Evolutionary conservation across 2,888 invertebrate species (phyloP).

Genomic region (Hyles lineata): DNA sequence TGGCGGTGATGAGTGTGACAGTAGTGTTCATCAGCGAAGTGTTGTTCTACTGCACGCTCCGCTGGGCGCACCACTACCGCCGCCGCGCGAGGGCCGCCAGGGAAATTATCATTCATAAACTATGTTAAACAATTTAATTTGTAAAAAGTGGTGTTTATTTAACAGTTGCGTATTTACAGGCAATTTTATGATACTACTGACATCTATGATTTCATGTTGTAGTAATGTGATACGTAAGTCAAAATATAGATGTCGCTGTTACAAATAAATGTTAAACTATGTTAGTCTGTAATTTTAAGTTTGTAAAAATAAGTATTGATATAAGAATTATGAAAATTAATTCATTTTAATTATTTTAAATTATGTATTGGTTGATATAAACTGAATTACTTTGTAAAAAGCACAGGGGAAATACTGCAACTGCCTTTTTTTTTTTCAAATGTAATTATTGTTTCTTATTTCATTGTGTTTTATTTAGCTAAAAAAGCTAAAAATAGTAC

Average conservation of each 20-base stretch:
- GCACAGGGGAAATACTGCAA: too few relatives aligned
- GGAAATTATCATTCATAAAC: background rate
- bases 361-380: too few relatives aligned
- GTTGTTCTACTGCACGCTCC: conserved; percentile 48
- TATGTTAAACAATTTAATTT: background rate
- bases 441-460: too few relatives aligned
- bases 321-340: background rate
- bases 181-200: background rate
- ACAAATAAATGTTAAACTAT: background rate
- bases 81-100: background rate
- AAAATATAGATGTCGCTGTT: conserved; percentile 2
- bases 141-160: background rate
- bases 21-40: conserved; percentile 50
- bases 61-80: background rate
- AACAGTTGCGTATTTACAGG: background rate
- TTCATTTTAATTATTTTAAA: background rate
- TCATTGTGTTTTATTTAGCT: too few relatives aligned
- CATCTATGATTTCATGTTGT: background rate
- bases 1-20: conserved; percentile 46
- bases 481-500: too few relatives aligned
- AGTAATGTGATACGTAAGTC: background rate
- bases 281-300: too few relatives aligned
- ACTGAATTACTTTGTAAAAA: too few relatives aligned
- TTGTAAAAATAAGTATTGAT: too few relatives aligned
- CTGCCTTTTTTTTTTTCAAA: too few relatives aligned